Evolutionary conservation across 2,113 vertebrate species (phyloP).

Genomic region (Leucopsar rothschildi): DNA sequence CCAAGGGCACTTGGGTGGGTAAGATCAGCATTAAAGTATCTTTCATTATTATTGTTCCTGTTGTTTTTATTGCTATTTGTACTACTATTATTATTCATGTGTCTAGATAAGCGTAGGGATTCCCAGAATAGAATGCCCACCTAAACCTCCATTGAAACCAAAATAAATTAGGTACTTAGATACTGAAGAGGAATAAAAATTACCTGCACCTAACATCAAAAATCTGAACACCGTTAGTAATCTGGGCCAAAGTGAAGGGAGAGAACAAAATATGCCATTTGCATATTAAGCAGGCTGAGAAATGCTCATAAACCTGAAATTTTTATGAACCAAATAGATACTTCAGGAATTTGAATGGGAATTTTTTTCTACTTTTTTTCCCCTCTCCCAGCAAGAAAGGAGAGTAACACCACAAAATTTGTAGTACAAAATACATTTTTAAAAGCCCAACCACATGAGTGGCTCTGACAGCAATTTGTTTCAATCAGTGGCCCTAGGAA

Average conservation of each 20-base stretch:
- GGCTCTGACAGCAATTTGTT: neutral
- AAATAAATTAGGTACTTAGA: neutral
- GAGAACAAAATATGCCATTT: neutral
- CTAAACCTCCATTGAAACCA: neutral
- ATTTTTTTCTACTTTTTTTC: neutral
- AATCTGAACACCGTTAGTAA: neutral
- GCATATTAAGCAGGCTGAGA: neutral
- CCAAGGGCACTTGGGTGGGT: neutral
- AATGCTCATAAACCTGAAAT: neutral
- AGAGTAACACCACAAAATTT: neutral
- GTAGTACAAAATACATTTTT: neutral
- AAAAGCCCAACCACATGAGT: neutral
- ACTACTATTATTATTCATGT: neutral
- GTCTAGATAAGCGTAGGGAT: neutral
- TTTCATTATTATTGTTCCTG: neutral
- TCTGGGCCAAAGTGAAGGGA: neutral
- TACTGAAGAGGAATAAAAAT: neutral
- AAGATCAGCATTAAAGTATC: neutral
- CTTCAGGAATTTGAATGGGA: neutral
- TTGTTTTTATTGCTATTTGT: neutral
- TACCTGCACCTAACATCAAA: neutral
- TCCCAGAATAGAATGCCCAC: neutral
- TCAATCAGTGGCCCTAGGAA: conserved; percentile 2
- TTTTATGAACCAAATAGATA: neutral
- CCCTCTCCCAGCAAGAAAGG: neutral